Conservation (phyloP, 92 coral and sea anemone species). For the Phymanthus crucifer region DNA sequence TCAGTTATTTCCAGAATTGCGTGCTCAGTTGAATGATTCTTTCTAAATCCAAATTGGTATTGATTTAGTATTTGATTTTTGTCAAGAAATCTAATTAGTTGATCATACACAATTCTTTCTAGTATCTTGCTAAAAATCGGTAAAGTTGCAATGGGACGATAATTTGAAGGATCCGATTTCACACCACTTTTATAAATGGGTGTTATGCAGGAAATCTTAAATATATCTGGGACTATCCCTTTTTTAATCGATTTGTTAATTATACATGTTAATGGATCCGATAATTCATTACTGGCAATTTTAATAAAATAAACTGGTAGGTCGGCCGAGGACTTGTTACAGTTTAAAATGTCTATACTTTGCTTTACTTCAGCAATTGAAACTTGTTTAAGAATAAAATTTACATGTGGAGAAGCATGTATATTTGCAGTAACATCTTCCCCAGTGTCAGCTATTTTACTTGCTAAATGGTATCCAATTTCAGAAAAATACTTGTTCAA, state of each 20-base stretch:
- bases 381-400: constrained; percentile 47
- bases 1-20: constrained; percentile 49
- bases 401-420: constrained; percentile 32
- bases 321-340: constrained; percentile 30
- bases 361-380: constrained; percentile 40
- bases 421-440: constrained; percentile 30
- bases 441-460: not conserved
- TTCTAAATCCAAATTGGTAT: constrained; percentile 62
- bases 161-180: constrained; percentile 49
- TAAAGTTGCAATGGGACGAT: constrained; percentile 49
- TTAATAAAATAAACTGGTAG: constrained; percentile 27
- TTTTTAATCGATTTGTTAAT: constrained; percentile 50
- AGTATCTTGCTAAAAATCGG: constrained; percentile 37
- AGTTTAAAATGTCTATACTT: constrained; percentile 29
- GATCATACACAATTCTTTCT: constrained; percentile 47
- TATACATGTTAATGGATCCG: constrained; percentile 43
- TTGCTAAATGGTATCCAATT: constrained; percentile 30
- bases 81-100: constrained; percentile 22
- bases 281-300: constrained; percentile 30
- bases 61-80: constrained; percentile 35
- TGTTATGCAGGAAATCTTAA: constrained; percentile 52
- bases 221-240: constrained; percentile 55
- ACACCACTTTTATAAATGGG: constrained; percentile 51
- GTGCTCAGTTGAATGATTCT: constrained; percentile 39
- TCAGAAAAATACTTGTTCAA: constrained; percentile 48